Evolutionary conservation across 2,113 vertebrate genomes (phyloP).

Genomic region (Capreolus pygargus): DNA sequence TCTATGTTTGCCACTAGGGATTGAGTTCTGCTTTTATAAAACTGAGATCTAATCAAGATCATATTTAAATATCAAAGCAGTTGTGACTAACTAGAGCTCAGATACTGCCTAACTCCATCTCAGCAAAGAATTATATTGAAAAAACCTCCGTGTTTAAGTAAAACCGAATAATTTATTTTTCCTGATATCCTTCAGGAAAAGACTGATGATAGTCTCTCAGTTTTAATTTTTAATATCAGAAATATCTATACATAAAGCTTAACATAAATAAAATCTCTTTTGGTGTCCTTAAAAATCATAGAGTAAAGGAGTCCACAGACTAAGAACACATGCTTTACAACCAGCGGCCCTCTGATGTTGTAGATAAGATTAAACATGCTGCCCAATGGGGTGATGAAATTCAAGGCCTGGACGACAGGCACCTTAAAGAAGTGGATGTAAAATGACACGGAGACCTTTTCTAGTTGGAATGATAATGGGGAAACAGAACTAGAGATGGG

Average conservation of each 20-base stretch:
- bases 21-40: not conserved
- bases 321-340: not conserved
- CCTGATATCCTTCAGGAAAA: not conserved
- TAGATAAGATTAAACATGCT: not conserved
- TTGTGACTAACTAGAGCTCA: not conserved
- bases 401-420: not conserved
- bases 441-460: not conserved
- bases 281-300: not conserved
- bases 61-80: not conserved
- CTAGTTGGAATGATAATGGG: not conserved
- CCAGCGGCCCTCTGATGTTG: not conserved
- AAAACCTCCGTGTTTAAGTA: not conserved
- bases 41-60: not conserved
- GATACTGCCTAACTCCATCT: not conserved
- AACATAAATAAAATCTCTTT: not conserved
- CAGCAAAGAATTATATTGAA: not conserved
- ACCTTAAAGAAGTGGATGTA: not conserved
- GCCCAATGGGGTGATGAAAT: not conserved
- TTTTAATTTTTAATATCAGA: not conserved
- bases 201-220: not conserved
- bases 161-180: not conserved
- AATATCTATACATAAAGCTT: not conserved
- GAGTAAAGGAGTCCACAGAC: not conserved
- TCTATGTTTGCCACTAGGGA: not conserved
- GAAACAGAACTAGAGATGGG: not conserved